Conservation (phyloP, 2,797 vertebrate genomes). For the Meda fulgida region DNA sequence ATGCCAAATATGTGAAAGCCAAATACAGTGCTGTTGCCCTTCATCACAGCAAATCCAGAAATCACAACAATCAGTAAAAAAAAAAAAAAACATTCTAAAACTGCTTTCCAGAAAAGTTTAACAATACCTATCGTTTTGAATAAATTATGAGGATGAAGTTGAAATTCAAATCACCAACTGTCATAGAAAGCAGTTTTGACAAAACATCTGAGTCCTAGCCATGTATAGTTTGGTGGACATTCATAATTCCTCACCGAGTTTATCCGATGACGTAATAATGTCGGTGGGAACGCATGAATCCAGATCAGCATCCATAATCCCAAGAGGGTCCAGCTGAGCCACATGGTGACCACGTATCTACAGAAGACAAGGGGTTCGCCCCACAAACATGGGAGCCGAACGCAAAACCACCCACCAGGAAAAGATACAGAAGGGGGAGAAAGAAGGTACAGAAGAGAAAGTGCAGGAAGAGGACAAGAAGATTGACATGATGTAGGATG, state of each 20-base stretch:
- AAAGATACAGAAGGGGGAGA: slow-evolving; percentile 45
- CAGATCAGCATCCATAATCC: slow-evolving; percentile 99
- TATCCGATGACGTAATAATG: slow-evolving; percentile 98
- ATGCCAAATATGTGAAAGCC: slow-evolving; percentile 37
- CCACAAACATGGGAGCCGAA: slow-evolving; percentile 61
- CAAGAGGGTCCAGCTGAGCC: slow-evolving; percentile 98
- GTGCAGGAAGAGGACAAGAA: slow-evolving; percentile 20
- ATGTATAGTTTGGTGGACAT: slow-evolving; percentile 14
- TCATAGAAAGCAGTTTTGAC: slow-evolving; percentile 27
- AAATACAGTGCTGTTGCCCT: slow-evolving; percentile 15
- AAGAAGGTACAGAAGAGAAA: slow-evolving; percentile 15
- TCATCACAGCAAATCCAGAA: slow-evolving; percentile 7
- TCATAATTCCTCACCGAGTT: slow-evolving; percentile 92
- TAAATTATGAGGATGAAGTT: background rate
- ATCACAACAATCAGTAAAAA: slow-evolving; percentile 12
- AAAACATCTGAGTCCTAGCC: slow-evolving; percentile 11
- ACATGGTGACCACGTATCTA: slow-evolving; percentile 99
- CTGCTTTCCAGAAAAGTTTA: slow-evolving; percentile 34
- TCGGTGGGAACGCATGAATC: slow-evolving; percentile 96
- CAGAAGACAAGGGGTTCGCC: slow-evolving; percentile 71
- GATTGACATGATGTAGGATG: slow-evolving; percentile 20
- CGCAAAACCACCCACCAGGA: slow-evolving; percentile 65
- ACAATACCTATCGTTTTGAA: background rate
- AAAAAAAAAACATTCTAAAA: background rate
- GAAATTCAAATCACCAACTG: slow-evolving; percentile 14